Conservation (phyloP, 2,888 invertebrate species). For the Periphyllus acericola region DNA sequence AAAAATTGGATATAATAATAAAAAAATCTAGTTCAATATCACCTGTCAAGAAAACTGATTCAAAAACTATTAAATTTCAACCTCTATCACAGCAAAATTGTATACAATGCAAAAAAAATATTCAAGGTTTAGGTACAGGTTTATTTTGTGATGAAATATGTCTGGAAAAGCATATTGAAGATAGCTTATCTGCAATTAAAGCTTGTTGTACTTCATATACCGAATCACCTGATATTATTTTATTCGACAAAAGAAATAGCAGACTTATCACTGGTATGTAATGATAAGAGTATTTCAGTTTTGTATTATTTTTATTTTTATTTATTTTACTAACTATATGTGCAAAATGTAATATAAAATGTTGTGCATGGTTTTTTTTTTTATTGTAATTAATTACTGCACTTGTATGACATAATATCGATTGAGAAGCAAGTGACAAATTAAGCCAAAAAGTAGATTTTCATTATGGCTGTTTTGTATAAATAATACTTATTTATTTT, state of each 20-base stretch:
- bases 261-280: constrained; percentile 70
- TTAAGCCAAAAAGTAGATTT: too few relatives aligned
- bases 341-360: too few relatives aligned
- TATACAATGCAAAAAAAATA: constrained; percentile 22
- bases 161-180: constrained; percentile 57
- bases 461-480: too few relatives aligned
- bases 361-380: too few relatives aligned
- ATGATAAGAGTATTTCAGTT: not conserved
- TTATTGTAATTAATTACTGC: too few relatives aligned
- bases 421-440: too few relatives aligned
- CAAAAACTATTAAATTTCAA: constrained; percentile 26
- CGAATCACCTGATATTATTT: constrained; percentile 53
- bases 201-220: constrained; percentile 25
- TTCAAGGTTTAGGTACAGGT: not conserved
- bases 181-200: constrained; percentile 52
- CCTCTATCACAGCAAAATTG: constrained; percentile 10
- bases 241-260: constrained; percentile 85
- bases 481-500: too few relatives aligned
- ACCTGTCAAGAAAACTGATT: constrained; percentile 23
- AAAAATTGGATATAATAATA: constrained; percentile 39
- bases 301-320: constrained; percentile 18
- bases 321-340: not conserved
- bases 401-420: too few relatives aligned
- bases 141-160: constrained; percentile 53
- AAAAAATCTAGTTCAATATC: constrained; percentile 8